These are phyloP conservation scores for Pachypanchax playfairii DNA, from an alignment of 2,113 vertebrate genomes.

Conservation along the genomic window DNA sequence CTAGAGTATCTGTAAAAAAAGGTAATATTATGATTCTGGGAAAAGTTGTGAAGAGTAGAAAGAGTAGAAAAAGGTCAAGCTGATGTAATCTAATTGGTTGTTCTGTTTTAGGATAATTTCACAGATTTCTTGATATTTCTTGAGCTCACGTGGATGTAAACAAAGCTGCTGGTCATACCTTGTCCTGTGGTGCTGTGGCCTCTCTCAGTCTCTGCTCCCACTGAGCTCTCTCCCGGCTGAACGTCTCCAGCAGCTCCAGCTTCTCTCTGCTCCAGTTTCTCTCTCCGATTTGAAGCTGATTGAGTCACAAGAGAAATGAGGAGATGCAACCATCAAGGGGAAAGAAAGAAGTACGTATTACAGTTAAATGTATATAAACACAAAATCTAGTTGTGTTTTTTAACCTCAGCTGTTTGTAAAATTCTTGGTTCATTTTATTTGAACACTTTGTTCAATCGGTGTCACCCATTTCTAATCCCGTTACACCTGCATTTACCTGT, in stretches of 20 bases:
- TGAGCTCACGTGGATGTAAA: background rate
- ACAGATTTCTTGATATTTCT: constrained; percentile 28
- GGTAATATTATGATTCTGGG: no score
- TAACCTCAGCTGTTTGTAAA: no score
- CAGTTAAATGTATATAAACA: background rate
- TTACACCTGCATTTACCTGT: constrained; percentile 81
- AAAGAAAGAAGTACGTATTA: background rate
- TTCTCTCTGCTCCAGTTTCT: constrained; percentile 97
- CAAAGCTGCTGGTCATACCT: constrained; percentile 34
- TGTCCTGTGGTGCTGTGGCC: constrained; percentile 63
- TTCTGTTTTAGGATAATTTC: no score
- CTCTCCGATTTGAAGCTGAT: constrained; percentile 93
- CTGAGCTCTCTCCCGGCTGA: constrained; percentile 90
- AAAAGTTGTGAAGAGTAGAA: no score
- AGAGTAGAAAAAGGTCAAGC: no score
- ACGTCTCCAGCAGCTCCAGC: constrained; percentile 89
- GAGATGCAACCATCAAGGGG: constrained; percentile 11
- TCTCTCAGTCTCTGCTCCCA: constrained; percentile 90
- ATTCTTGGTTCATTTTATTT: background rate
- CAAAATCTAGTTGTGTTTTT: no score
- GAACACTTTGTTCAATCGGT: background rate
- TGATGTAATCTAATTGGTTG: no score
- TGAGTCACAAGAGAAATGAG: constrained; percentile 55
- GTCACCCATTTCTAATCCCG: no score
- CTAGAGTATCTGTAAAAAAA: no score